These are phyloP conservation scores for Odontesthes bonariensis DNA, from an alignment of 2,113 vertebrate species.

Conservation along the genomic window DNA sequence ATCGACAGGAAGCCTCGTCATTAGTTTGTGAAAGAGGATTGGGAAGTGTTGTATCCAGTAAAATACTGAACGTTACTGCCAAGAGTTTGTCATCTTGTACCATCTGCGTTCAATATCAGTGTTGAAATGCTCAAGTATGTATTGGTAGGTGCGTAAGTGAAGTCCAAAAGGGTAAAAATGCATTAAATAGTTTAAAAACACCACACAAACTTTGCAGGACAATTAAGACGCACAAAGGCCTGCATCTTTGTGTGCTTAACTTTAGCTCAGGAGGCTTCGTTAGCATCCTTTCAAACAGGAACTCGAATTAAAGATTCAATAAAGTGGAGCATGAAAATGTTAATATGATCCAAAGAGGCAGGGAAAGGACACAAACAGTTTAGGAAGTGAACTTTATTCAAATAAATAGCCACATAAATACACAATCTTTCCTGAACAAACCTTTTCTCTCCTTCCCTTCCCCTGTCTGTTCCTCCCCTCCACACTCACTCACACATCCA, in stretches of 20 bases:
- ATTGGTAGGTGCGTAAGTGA: neutral
- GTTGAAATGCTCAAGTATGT: neutral
- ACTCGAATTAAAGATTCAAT: neutral
- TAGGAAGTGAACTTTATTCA: constrained; percentile 83
- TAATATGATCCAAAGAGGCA: neutral
- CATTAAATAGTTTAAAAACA: no score
- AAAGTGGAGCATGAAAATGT: neutral
- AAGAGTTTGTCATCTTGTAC: neutral
- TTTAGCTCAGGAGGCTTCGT: neutral
- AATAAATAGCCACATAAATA: constrained; percentile 90
- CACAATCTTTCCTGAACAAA: constrained; percentile 67
- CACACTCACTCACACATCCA: constrained; percentile 38
- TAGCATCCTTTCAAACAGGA: neutral
- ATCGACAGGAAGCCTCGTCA: constrained; percentile 22
- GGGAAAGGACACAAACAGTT: constrained; percentile 34
- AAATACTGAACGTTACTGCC: neutral
- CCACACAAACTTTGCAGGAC: neutral
- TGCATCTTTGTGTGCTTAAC: neutral
- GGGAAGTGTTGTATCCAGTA: neutral
- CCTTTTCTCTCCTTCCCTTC: constrained; percentile 47
- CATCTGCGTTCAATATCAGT: neutral
- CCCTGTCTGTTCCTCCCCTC: constrained; percentile 6
- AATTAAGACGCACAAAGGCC: neutral
- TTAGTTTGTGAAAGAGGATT: neutral
- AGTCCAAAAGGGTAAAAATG: no score